Percentiles rank a stretch among this genome's conserved stretches.
Evolutionary conservation across 2,888 invertebrate species (phyloP).

Genomic region (Drosophila melanocephala): DNA sequence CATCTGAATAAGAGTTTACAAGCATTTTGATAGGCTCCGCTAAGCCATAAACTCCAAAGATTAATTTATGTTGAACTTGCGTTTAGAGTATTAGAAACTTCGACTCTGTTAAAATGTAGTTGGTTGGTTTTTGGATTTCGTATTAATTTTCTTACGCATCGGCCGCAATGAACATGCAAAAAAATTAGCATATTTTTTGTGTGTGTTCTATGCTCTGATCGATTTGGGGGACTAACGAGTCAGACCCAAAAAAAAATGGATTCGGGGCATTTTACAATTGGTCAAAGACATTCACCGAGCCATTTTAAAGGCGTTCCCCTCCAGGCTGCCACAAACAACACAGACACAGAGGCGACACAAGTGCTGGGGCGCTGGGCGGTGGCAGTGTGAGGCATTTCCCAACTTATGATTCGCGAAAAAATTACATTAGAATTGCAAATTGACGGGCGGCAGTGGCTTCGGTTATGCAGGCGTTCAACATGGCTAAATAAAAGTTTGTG

Average conservation of each 20-base stretch:
- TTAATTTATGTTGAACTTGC: not conserved
- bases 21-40: too few relatives aligned
- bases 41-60: not conserved
- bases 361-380: constrained; percentile 11
- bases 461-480: constrained; percentile 58
- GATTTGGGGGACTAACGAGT: constrained; percentile 69
- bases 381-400: constrained; percentile 52
- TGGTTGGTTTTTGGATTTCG: constrained; percentile 27
- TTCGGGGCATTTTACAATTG: constrained; percentile 59
- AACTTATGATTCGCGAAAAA: constrained; percentile 83
- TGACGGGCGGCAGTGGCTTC: constrained; percentile 51
- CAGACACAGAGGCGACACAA: constrained; percentile 37
- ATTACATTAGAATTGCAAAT: constrained; percentile 84
- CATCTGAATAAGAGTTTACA: not conserved
- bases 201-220: constrained; percentile 56
- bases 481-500: constrained; percentile 78
- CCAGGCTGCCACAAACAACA: constrained; percentile 15
- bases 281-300: constrained; percentile 52
- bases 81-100: constrained; percentile 30
- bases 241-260: constrained; percentile 23
- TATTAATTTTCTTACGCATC: constrained; percentile 68
- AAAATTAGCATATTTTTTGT: constrained; percentile 71
- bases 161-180: constrained; percentile 66
- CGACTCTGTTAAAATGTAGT: constrained; percentile 7
- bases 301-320: constrained; percentile 48